phyloP scores from a whole-genome alignment of 1,140 invertebrate genomes.

The Meloidogyne hapla region DNA sequence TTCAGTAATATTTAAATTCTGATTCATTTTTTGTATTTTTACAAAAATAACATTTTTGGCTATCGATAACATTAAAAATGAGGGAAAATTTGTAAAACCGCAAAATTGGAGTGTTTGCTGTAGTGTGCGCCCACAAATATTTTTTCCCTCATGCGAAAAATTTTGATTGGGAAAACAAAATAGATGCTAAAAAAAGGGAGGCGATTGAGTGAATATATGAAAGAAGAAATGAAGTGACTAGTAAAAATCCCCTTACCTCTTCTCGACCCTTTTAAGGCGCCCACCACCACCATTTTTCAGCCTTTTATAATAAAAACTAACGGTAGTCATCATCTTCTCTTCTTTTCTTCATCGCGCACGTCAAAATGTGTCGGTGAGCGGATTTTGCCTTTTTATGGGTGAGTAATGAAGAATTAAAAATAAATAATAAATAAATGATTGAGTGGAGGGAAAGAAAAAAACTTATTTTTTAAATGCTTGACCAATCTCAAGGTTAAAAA shows the following conservation, averaged over 20 bases:
- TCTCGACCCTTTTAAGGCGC: not conserved
- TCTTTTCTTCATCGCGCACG: not conserved
- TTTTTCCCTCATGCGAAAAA: conserved; percentile 1
- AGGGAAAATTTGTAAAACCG: not conserved
- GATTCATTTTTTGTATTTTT: not conserved
- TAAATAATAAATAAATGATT: not conserved
- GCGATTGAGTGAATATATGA: not conserved
- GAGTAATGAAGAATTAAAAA: not conserved
- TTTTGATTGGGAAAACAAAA: conserved; percentile 2
- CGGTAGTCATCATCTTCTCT: not conserved
- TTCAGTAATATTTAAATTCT: not conserved
- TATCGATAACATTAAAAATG: conserved; percentile 3
- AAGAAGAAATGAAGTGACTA: not conserved
- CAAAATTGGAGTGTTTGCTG: not conserved
- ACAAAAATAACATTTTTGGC: not conserved
- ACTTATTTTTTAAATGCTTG: not conserved
- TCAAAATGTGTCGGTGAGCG: not conserved
- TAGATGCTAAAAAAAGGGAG: not conserved
- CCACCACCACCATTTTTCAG: not conserved
- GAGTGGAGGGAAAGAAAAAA: not conserved
- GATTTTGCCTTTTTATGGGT: conserved; percentile 3
- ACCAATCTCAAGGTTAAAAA: not conserved
- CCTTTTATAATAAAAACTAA: conserved; percentile 2
- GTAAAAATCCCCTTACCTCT: not conserved
- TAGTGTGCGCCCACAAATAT: not conserved